Evolutionary conservation across 2,113 vertebrate species (phyloP).

Genomic region (Hyperopisus bebe): DNA sequence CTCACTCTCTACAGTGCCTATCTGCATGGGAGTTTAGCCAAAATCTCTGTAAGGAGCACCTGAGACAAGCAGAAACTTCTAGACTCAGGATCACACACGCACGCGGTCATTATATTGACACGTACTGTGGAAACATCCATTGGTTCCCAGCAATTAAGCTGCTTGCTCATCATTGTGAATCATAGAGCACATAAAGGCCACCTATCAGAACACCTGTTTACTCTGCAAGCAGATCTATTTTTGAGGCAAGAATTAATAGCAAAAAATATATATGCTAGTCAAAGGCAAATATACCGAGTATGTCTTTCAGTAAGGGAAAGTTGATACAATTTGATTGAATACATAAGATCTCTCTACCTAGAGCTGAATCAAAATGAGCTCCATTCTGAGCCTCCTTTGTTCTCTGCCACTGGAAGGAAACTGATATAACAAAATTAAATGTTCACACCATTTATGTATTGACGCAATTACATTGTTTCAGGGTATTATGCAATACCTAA

Average conservation of each 20-base stretch:
- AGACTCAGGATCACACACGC: background rate
- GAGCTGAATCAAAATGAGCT: background rate
- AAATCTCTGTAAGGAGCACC: background rate
- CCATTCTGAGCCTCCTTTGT: background rate
- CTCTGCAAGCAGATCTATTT: background rate
- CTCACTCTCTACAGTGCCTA: background rate
- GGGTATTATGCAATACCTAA: background rate
- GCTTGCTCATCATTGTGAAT: constrained; percentile 7
- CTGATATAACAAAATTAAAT: background rate
- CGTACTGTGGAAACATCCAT: background rate
- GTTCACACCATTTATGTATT: background rate
- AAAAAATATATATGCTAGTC: background rate
- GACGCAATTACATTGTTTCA: background rate
- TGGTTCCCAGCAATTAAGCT: background rate
- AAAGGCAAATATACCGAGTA: background rate
- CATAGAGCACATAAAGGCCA: background rate
- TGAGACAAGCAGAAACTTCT: background rate
- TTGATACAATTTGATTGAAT: constrained; percentile 9
- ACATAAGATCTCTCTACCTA: constrained; percentile 11
- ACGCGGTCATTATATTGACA: background rate
- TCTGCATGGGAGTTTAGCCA: background rate
- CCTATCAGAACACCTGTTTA: background rate
- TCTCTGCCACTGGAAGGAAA: background rate
- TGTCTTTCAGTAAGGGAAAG: background rate
- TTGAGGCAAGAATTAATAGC: background rate